Conservation (phyloP, 2,888 invertebrate genomes). For the Tetranychus truncatus region DNA sequence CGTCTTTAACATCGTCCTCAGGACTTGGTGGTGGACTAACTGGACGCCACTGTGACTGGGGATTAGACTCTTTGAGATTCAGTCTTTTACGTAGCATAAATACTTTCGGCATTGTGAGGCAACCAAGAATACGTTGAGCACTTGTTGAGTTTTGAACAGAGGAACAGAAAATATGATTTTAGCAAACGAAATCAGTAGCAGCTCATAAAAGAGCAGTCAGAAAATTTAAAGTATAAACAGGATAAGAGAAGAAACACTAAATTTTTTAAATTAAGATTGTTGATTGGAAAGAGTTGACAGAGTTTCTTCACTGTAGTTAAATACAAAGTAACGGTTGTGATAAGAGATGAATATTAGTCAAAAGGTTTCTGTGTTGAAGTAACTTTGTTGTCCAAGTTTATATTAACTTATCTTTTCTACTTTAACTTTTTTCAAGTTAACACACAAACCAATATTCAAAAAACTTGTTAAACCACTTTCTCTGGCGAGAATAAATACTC, state of each 20-base stretch:
- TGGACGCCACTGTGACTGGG: conserved; percentile 19
- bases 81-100: conserved; percentile 22
- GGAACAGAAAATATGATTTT: neutral
- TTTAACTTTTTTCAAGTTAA: neutral
- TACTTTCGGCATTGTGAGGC: conserved; percentile 22
- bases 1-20: conserved; percentile 14
- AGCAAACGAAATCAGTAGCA: too few species aligned
- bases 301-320: neutral
- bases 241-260: too few species aligned
- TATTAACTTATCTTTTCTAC: too few species aligned
- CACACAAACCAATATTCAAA: neutral
- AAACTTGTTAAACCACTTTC: neutral
- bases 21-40: conserved; percentile 23
- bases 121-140: too few species aligned
- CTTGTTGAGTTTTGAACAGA: neutral
- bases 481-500: neutral
- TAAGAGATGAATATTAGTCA: too few species aligned
- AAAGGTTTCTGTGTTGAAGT: too few species aligned
- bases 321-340: too few species aligned
- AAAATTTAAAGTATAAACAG: too few species aligned
- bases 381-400: too few species aligned
- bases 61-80: neutral
- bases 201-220: too few species aligned
- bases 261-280: neutral
- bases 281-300: neutral